phyloP scores from a whole-genome alignment of 2,888 invertebrate species.

The Hirtodrosophila alboralis region DNA sequence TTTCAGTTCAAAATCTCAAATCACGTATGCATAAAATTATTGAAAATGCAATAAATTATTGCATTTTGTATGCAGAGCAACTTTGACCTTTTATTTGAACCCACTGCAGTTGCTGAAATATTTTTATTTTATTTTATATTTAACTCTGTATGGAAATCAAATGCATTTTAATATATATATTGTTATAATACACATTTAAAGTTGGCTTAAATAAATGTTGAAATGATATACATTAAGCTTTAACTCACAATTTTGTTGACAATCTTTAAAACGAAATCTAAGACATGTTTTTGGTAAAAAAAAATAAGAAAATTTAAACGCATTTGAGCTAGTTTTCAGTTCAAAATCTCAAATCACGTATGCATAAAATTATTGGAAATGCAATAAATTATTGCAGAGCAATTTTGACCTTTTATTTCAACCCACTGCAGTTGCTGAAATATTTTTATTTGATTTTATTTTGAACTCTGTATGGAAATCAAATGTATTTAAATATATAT shows the following conservation, averaged over 20 bases:
- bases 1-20: no score
- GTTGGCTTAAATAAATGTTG: no score
- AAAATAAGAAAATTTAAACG: no score
- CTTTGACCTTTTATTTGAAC: conserved; percentile 5
- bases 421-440: neutral
- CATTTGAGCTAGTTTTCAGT: no score
- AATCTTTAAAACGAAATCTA: conserved; percentile 14
- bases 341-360: conserved; percentile 1
- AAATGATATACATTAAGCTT: no score
- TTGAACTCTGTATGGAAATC: conserved; percentile 7
- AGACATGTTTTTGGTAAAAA: conserved; percentile 25
- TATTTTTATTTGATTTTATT: neutral
- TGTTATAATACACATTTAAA: no score
- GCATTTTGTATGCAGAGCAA: conserved; percentile 2
- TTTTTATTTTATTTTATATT: neutral
- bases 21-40: conserved; percentile 9
- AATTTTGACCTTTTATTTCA: conserved; percentile 4
- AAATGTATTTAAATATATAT: neutral
- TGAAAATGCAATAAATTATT: conserved; percentile 12
- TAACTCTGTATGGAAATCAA: conserved; percentile 5
- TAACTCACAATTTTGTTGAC: conserved; percentile 19
- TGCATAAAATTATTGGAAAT: conserved; percentile 9
- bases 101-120: neutral
- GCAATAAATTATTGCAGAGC: conserved; percentile 9
- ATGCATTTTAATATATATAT: no score